Evolutionary conservation across 64 coral and sea anemone genomes (phyloP), one percentile per base, ranked within the genome.

Genomic region (Pocillopora verrucosa): DNA sequence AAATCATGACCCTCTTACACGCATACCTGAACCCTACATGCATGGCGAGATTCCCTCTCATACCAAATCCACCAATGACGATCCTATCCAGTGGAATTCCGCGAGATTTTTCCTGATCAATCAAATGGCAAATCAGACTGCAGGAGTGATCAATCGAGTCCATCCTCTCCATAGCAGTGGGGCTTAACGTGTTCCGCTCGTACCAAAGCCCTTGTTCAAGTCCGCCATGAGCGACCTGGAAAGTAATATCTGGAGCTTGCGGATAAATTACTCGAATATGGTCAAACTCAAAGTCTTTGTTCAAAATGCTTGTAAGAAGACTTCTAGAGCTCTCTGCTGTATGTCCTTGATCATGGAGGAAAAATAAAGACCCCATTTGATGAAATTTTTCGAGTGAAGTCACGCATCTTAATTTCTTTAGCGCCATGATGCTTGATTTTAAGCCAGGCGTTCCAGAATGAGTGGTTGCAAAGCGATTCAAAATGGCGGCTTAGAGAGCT

Each of bases 21-120:
- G n/a, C n/a, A n/a, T n/a, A 96, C 95, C 95, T 96, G 87, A 87
- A 96, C 13, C 73, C 95, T 61, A 90, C 59, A 64, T 96, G 95
- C 95, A 96, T 93, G 11, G 95, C 95, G 34, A 96, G 61, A 13
- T 65, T 88, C 10, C 86, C 95, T 11, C 95, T 91, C 92, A 96
- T 93, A 60, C 93, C 95, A 80, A 93, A 90, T 60, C 95, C 95
- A 64, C 95, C 95, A 56, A 96, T 73, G 19, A 96, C 36, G 35
- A 96, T 96, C 59, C 89, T 74, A 34, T 96, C 77, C 16, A 65
- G 74, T 60, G 20, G 80, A 30, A 88, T 93, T 61, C 91, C 95
- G 72, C 82, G 65, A n/a, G 82, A 70, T 16, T 85, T 85, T 20
- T 92, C 88, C 34, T 81, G 76, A 35, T 93, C 87, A 37, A 96